These are phyloP conservation scores for Anguilla megastoma DNA, from an alignment of 2,797 vertebrate genomes.

Conservation along the genomic window DNA sequence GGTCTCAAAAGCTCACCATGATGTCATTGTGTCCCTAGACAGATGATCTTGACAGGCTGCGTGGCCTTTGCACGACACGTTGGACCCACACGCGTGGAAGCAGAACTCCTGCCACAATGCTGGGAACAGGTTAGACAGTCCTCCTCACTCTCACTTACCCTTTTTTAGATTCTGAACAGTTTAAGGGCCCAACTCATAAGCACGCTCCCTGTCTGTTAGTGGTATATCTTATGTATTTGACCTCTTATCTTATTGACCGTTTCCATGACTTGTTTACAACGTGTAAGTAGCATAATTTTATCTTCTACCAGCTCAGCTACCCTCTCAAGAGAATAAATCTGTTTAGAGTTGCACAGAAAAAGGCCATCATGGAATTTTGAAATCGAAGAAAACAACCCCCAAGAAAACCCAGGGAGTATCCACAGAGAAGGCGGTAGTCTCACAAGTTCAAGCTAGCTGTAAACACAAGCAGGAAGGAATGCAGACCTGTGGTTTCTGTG, in stretches of 20 bases:
- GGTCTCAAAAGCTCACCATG: neutral
- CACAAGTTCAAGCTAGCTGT: neutral
- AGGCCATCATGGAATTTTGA: conserved; percentile 17
- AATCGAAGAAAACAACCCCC: neutral
- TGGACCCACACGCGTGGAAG: conserved; percentile 95
- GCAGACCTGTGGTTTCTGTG: conserved; percentile 44
- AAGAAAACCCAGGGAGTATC: conserved; percentile 8
- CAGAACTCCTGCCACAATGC: conserved; percentile 96
- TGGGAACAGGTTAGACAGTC: conserved; percentile 91
- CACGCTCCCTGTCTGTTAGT: neutral
- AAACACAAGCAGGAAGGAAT: conserved; percentile 35
- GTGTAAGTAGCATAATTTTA: neutral
- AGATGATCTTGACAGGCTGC: conserved; percentile 98
- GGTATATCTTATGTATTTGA: neutral
- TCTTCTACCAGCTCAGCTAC: neutral
- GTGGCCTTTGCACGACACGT: conserved; percentile 97
- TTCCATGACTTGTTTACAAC: neutral
- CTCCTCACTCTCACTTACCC: neutral
- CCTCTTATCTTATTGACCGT: neutral
- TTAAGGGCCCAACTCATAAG: neutral
- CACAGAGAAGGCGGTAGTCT: conserved; percentile 4
- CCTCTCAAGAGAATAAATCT: neutral
- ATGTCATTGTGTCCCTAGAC: conserved; percentile 46
- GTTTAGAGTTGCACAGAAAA: neutral
- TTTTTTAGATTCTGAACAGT: neutral